A percentile compares a stretch with the other conserved stretches of the same genome.
Conservation (phyloP, 2,888 invertebrate genomes). For the Drosophila subquinaria region DNA sequence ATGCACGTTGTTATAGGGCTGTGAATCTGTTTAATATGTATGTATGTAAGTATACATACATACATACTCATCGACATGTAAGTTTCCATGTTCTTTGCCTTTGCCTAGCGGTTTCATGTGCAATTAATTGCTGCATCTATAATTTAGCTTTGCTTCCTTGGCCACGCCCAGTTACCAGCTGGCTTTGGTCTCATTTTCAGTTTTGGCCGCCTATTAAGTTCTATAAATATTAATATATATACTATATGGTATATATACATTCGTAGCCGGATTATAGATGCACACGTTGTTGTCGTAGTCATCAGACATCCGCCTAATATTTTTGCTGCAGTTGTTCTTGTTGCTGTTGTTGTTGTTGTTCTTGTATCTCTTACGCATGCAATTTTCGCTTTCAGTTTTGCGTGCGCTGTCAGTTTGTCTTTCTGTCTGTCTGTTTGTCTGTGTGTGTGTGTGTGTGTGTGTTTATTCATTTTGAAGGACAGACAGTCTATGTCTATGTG, state of each 20-base stretch:
- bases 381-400: conserved; percentile 74
- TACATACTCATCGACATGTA: neutral
- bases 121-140: conserved; percentile 30
- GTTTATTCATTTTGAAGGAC: conserved; percentile 77
- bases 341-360: conserved; percentile 37
- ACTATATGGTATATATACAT: conserved; percentile 16
- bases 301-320: conserved; percentile 63
- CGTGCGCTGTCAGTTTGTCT: conserved; percentile 43
- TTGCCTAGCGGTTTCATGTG: conserved; percentile 8
- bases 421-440: conserved; percentile 40
- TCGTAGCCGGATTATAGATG: conserved; percentile 66
- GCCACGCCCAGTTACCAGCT: conserved; percentile 26
- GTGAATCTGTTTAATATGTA: neutral
- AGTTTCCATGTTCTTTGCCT: neutral
- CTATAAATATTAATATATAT: conserved; percentile 39
- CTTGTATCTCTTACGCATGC: conserved; percentile 66
- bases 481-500: conserved; percentile 66
- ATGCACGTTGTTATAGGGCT: conserved; percentile 15
- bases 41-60: conserved; percentile 1
- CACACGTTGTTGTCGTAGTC: conserved; percentile 55
- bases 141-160: conserved; percentile 14
- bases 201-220: conserved; percentile 22
- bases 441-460: conserved; percentile 25
- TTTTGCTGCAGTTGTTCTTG: conserved; percentile 48
- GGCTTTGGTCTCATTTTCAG: conserved; percentile 24